Evolutionary conservation across 1,140 invertebrate species (phyloP), one percentile per base, ranked within the genome.

Genomic region (Drosophila nebulosa): DNA sequence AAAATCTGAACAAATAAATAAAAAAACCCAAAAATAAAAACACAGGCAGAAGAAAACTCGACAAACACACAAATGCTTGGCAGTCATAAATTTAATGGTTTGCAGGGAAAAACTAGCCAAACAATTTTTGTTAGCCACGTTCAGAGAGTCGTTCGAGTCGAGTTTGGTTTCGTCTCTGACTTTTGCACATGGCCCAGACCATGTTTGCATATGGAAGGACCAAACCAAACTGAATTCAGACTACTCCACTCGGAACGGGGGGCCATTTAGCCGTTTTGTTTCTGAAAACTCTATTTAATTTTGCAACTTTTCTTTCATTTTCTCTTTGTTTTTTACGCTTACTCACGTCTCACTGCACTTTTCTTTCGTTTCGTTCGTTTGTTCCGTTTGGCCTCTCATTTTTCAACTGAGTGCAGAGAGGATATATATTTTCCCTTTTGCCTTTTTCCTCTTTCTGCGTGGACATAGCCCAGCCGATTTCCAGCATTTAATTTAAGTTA

Each of bases 401-500:
- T 86, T 88, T 86, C 71, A 88, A 74, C 74, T 75, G 66, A 56
- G 72, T 75, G 64, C 72, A 56, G 52, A n/a, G 27, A 9, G 27
- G 52, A 55, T 55, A 46, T 21, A 46, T 18, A 10, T 27, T 60
- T 67, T 69, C 67, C 66, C 65, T 36, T 74, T 59, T 58, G 72
- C 42, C 36, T 58, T 46, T 57, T 39, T 50, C 46, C 36, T 21
- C 12, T 42, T 30, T 27, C 10, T 46, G 10, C 30, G 30, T 56
- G 62, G 64, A 42, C 72, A 58, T 63, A 66, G 78, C 73, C 74
- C 80, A 77, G 74, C 71, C 80, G 78, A 85, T 90, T 88, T 85
- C 79, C 81, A 90, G 80, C 86, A 76, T 90, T 90, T 90, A 83
- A 90, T 90, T 90, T 90, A 90, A 90, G 72, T 86, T 90, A 81